Percentiles rank a stretch among this genome's conserved stretches.
Evolutionary conservation across 2,797 vertebrate genomes (phyloP).

Genomic region (Melanotaenia nigrans): DNA sequence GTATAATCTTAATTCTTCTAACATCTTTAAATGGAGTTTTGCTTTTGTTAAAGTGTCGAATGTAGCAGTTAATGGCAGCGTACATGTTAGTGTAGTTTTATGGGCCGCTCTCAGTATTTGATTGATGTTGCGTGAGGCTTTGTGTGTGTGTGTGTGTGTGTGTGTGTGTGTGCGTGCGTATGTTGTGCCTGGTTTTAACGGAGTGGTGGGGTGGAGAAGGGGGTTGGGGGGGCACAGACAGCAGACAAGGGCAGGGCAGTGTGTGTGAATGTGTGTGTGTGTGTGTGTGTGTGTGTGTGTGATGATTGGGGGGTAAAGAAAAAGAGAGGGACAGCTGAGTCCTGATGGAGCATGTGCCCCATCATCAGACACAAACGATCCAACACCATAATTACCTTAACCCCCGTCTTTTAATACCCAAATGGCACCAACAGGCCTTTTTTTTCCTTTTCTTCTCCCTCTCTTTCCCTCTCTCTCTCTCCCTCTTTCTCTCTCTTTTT

Average conservation of each 20-base stretch:
- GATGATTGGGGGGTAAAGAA: conserved; percentile 44
- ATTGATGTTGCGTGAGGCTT: conserved; percentile 73
- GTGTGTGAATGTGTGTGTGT: conserved; percentile 26
- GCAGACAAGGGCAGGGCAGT: conserved; percentile 64
- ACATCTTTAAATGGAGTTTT: conserved; percentile 17
- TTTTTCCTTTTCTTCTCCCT: conserved; percentile 33
- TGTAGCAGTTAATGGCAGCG: conserved; percentile 57
- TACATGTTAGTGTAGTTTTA: conserved; percentile 78
- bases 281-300: conserved; percentile 15
- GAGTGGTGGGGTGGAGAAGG: conserved; percentile 64
- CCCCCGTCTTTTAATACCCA: conserved; percentile 77
- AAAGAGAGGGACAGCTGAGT: conserved; percentile 76
- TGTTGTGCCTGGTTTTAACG: conserved; percentile 73
- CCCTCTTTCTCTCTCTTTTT: conserved; percentile 36
- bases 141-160: conserved; percentile 69
- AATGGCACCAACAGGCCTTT: conserved; percentile 73
- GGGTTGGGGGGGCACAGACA: conserved; percentile 41
- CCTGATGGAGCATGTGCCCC: conserved; percentile 78
- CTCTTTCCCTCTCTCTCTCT: too few relatives aligned
- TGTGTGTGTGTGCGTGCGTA: conserved; percentile 69
- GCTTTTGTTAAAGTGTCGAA: conserved; percentile 53
- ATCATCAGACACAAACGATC: conserved; percentile 77
- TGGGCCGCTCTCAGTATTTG: conserved; percentile 71
- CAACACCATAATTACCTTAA: conserved; percentile 83
- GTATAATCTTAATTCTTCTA: not conserved